Percentiles rank a stretch among this genome's conserved stretches.
Conservation (phyloP, 2,113 vertebrate genomes). For the Pelobates fuscus region DNA sequence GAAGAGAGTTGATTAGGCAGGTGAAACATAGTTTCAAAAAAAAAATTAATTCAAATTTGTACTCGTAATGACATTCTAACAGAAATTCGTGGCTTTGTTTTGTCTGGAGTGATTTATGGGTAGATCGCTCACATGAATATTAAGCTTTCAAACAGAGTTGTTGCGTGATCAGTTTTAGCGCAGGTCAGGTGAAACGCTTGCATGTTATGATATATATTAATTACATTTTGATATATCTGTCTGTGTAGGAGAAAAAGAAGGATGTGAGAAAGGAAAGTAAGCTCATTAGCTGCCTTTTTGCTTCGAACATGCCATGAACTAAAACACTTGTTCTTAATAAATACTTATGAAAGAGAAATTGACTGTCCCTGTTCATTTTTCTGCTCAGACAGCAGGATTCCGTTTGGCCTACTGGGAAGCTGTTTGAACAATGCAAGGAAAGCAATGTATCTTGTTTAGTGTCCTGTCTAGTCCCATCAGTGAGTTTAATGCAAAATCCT, state of each 20-base stretch:
- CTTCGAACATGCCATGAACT: background rate
- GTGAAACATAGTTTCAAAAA: too few species aligned
- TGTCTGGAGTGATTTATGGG: too few species aligned
- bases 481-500: conserved; percentile 53
- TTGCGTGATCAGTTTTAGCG: background rate
- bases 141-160: too few species aligned
- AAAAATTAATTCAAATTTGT: too few species aligned
- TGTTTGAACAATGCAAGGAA: conserved; percentile 55
- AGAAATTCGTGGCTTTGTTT: too few species aligned
- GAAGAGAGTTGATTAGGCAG: too few species aligned
- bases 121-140: too few species aligned
- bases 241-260: background rate
- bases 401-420: conserved; percentile 58
- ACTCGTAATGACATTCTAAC: too few species aligned
- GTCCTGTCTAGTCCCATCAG: conserved; percentile 60
- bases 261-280: background rate
- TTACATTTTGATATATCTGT: background rate
- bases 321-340: conserved; percentile 49
- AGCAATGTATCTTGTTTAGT: conserved; percentile 68
- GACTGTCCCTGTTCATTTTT: conserved; percentile 60
- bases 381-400: conserved; percentile 58
- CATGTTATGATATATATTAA: background rate
- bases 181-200: background rate
- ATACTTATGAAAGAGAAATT: conserved; percentile 28
- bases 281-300: background rate